Evolutionary conservation across 2,888 invertebrate genomes (phyloP).

Genomic region (Psylliodes chrysocephalus): DNA sequence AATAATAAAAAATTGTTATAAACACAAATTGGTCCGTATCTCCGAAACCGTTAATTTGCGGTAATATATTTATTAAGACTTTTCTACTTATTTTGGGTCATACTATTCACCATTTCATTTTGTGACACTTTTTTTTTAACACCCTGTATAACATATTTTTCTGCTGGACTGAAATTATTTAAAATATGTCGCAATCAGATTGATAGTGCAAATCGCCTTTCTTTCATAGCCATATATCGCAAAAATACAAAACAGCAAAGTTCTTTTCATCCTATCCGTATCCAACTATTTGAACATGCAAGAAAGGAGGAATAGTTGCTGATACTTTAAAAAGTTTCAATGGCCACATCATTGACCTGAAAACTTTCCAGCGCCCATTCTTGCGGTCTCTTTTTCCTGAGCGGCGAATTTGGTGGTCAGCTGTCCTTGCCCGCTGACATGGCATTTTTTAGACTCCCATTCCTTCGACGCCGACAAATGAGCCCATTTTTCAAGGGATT

Average conservation of each 20-base stretch:
- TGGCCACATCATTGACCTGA: conserved; percentile 1
- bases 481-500: conserved; percentile 53
- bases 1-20: too few species aligned
- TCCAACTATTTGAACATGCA: neutral
- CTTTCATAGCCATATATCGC: too few species aligned
- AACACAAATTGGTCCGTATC: too few species aligned
- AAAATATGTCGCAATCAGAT: too few species aligned
- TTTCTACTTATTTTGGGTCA: too few species aligned
- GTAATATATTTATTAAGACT: too few species aligned
- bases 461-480: conserved; percentile 53
- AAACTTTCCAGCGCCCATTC: conserved; percentile 1
- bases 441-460: conserved; percentile 54
- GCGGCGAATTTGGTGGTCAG: conserved; percentile 39
- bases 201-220: too few species aligned
- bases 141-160: too few species aligned
- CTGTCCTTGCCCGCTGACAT: conserved; percentile 52
- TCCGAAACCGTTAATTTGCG: too few species aligned
- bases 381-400: neutral
- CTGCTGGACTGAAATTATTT: too few species aligned
- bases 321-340: conserved; percentile 2
- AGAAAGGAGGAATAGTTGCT: conserved; percentile 11
- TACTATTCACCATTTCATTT: too few species aligned
- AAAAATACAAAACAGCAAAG: neutral
- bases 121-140: too few species aligned
- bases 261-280: neutral